phyloP scores from a whole-genome alignment of 1,140 invertebrate species.

The Drosophila truncata region DNA sequence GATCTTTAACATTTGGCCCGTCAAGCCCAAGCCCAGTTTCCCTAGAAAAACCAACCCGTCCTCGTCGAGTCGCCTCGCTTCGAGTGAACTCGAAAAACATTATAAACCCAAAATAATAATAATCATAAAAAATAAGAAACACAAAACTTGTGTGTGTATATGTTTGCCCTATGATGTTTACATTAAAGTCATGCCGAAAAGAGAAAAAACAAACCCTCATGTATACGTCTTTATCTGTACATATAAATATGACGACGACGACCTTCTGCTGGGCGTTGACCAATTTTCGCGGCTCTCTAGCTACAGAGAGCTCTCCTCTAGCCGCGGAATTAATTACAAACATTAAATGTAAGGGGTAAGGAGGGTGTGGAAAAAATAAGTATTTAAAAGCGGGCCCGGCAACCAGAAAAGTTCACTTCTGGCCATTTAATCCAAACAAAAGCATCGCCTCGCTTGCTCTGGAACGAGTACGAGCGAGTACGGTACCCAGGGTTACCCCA shows the following conservation, averaged over 20 bases:
- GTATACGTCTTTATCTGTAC: slow-evolving; percentile 23
- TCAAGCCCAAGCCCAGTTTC: slow-evolving; percentile 34
- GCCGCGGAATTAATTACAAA: slow-evolving; percentile 66
- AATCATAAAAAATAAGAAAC: slow-evolving; percentile 31
- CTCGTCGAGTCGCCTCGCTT: slow-evolving; percentile 4
- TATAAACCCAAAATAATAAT: slow-evolving; percentile 38
- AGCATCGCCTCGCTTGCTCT: slow-evolving; percentile 14
- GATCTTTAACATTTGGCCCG: slow-evolving; percentile 32
- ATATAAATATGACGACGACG: slow-evolving; percentile 31
- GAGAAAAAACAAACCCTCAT: slow-evolving; percentile 10
- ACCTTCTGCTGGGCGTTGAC: slow-evolving; percentile 43
- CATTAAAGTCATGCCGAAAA: slow-evolving; percentile 62
- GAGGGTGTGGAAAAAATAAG: slow-evolving; percentile 9
- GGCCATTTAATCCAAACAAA: slow-evolving; percentile 60
- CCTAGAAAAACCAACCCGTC: slow-evolving; percentile 37
- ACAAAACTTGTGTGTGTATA: slow-evolving; percentile 20
- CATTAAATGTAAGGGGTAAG: slow-evolving; percentile 38
- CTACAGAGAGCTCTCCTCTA: slow-evolving; percentile 16
- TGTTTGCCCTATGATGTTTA: slow-evolving; percentile 62
- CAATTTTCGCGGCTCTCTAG: slow-evolving; percentile 30
- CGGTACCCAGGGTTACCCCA: background rate
- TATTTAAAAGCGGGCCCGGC: slow-evolving; percentile 24
- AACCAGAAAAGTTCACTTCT: slow-evolving; percentile 45
- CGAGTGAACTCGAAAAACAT: slow-evolving; percentile 34
- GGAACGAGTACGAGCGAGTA: background rate